phyloP scores from a whole-genome alignment of 2,113 vertebrate species.

The Leptobrachium ailaonicum region DNA sequence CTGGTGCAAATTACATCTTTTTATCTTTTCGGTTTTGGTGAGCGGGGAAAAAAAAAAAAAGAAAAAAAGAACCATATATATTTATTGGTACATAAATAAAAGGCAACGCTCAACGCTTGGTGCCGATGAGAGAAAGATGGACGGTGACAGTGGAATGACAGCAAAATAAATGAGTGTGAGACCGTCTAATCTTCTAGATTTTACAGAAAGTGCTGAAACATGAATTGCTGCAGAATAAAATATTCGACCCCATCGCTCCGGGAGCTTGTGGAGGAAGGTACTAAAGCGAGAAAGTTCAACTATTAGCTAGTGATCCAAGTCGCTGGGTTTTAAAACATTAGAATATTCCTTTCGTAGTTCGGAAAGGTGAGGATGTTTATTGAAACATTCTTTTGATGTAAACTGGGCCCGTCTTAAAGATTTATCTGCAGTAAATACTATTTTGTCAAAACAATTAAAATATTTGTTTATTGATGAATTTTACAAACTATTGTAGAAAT shows the following conservation, averaged over 20 bases:
- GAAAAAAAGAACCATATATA: too few relatives aligned
- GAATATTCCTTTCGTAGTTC: conserved; percentile 49
- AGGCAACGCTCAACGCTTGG: conserved; percentile 65
- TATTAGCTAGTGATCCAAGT: conserved; percentile 20
- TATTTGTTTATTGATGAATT: conserved; percentile 50
- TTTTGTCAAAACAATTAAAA: conserved; percentile 66
- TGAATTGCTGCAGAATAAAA: conserved; percentile 27
- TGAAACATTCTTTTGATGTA: conserved; percentile 53
- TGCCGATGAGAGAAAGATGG: conserved; percentile 56
- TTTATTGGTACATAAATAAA: conserved; percentile 52
- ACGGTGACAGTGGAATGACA: conserved; percentile 60
- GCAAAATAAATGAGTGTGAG: conserved; percentile 55
- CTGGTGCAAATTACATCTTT: conserved; percentile 75
- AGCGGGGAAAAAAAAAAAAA: conserved; percentile 23
- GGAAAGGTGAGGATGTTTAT: background rate
- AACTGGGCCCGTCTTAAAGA: conserved; percentile 59
- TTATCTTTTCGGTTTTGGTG: conserved; percentile 70
- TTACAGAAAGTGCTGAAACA: conserved; percentile 56
- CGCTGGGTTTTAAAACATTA: conserved; percentile 1
- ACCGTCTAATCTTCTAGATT: conserved; percentile 54
- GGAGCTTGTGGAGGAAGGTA: background rate
- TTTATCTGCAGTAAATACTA: conserved; percentile 67
- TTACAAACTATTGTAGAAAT: conserved; percentile 35
- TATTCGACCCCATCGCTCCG: background rate
- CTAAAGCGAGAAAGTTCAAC: background rate